Percentiles rank a stretch among this genome's conserved stretches.
Evolutionary conservation across 2,797 vertebrate genomes (phyloP).

Genomic region (Parotocinclus haroldoi): DNA sequence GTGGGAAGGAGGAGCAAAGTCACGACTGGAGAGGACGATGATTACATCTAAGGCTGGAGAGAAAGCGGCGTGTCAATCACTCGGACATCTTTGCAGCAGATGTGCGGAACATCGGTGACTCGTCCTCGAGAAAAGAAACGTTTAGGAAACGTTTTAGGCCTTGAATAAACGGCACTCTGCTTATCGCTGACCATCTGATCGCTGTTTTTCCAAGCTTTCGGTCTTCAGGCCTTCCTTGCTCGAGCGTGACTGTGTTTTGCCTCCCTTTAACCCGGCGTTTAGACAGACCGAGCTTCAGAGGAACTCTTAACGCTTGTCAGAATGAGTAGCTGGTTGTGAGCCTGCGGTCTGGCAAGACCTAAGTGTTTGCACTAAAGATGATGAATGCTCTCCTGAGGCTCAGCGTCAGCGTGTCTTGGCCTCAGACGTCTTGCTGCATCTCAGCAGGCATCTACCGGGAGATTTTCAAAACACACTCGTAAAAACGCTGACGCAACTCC

Average conservation of each 20-base stretch:
- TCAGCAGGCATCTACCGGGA: no score
- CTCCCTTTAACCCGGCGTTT: constrained; percentile 7
- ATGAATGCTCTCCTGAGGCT: constrained; percentile 22
- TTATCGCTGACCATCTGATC: constrained; percentile 14
- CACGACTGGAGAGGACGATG: constrained; percentile 31
- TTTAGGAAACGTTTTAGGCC: constrained; percentile 14
- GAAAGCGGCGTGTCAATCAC: constrained; percentile 47
- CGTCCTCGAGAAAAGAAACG: constrained; percentile 22
- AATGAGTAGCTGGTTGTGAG: constrained; percentile 28
- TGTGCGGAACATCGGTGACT: constrained; percentile 39
- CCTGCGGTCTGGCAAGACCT: constrained; percentile 37
- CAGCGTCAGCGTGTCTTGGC: constrained; percentile 3
- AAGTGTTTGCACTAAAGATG: constrained; percentile 35
- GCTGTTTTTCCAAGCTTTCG: constrained; percentile 2
- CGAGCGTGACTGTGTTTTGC: constrained; percentile 32
- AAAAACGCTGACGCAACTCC: no score
- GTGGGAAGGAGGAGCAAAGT: constrained; percentile 39
- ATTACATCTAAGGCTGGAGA: constrained; percentile 36
- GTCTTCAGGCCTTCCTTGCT: background rate
- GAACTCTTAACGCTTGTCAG: constrained; percentile 26
- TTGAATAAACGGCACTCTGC: constrained; percentile 11
- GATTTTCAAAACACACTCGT: no score
- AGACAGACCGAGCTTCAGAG: constrained; percentile 11
- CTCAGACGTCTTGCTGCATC: constrained; percentile 8
- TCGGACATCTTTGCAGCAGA: constrained; percentile 54